phyloP scores from a whole-genome alignment of 2,113 vertebrate species.

The Corythaixoides concolor region DNA sequence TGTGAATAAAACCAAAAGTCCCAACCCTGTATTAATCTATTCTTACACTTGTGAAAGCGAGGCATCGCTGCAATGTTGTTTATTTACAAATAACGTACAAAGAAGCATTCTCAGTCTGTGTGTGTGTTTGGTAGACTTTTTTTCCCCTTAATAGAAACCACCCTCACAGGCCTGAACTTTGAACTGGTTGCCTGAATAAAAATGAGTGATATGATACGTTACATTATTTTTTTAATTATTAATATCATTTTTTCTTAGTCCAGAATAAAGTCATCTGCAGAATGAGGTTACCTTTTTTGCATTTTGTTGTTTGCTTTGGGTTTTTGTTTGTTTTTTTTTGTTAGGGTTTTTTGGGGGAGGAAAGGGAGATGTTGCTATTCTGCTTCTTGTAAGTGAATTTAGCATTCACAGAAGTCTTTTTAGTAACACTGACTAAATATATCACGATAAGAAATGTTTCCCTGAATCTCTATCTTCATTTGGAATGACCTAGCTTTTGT shows the following conservation, averaged over 20 bases:
- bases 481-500: neutral
- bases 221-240: neutral
- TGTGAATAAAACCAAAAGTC: neutral
- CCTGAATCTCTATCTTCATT: neutral
- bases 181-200: too few relatives aligned
- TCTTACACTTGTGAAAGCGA: neutral
- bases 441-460: neutral
- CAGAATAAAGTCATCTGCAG: neutral
- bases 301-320: neutral
- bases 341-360: accelerated
- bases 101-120: neutral
- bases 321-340: too few relatives aligned
- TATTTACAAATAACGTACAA: neutral
- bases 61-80: neutral
- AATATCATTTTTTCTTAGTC: neutral
- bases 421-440: neutral
- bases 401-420: neutral
- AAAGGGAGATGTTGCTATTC: accelerated
- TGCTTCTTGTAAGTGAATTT: neutral
- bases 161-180: too few relatives aligned
- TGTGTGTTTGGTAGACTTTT: too few relatives aligned
- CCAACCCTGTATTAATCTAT: neutral
- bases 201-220: neutral
- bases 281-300: neutral
- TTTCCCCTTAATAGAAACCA: too few relatives aligned